Base-by-base conservation (phyloP, 2,797 vertebrate species). In the Linurgus olivaceus region DNA sequence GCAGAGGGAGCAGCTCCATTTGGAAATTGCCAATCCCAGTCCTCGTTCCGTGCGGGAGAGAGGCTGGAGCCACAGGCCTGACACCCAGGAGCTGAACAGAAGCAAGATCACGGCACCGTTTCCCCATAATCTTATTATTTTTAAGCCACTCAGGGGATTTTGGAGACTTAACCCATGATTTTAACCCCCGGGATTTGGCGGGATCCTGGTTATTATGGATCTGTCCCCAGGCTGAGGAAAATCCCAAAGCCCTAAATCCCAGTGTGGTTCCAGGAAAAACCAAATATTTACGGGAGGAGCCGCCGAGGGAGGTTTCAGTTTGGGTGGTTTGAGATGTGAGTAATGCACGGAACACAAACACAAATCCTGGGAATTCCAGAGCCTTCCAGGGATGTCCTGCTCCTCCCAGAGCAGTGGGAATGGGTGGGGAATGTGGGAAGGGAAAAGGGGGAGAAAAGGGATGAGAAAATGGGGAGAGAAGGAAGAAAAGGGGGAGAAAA, bases 91-190 rank as follows among this genome's bases (percentile, higher is more conserved):
- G 3, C 31, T 24, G 59, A 29, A 24, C 59, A 52, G 74, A n/a
- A 31, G 63, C 15, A 13, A n/a, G 40, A 55, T 7, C 62, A 29
- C 0, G 10, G 47, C 3, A 1, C 63, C 18, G 6, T 82, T 89
- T 72, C 33, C 85, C 58, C 40, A 33, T 82, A 82, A 92, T 78
- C 84, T 81, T 62, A 86, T 89, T 75, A 94, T 89, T 93, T 93
- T 51, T 76, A 89, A 95, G 74, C 71, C 71, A 89, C 47, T 79
- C 81, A 87, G 47, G 44, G 90, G 90, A 94, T 96, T 95, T 88
- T 26, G 68, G 55, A 90, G 80, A 73, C 61, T 91, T 85, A 89
- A 77, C 75, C 91, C 75, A 1, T 90, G 72, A 82, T 83, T 90
- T 71, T 12, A 91, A 71, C 77, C 0, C 11, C 75, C 42, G 1